These are phyloP conservation scores for Nothura maculosa DNA, from an alignment of 2,797 vertebrate genomes.

Conservation along the genomic window DNA sequence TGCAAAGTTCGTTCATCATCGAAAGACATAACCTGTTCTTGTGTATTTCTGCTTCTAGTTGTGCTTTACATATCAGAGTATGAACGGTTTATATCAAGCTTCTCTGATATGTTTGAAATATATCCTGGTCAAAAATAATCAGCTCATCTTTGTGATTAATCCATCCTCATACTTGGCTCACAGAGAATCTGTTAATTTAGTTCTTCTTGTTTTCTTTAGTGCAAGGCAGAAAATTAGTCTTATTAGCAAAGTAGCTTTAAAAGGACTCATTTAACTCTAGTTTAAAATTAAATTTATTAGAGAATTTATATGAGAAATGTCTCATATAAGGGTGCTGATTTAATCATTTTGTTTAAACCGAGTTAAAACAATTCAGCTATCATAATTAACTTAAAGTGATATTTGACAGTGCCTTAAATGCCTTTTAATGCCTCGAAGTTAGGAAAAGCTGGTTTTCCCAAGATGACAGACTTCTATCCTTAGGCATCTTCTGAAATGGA, in stretches of 20 bases:
- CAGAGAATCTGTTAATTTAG: constrained; percentile 10
- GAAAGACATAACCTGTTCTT: not conserved
- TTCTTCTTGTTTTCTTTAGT: constrained; percentile 10
- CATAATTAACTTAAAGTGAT: constrained; percentile 35
- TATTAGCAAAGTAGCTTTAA: constrained; percentile 24
- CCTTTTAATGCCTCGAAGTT: constrained; percentile 1
- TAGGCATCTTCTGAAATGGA: constrained; percentile 30
- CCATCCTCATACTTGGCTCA: not conserved
- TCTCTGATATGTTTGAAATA: not conserved
- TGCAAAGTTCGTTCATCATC: not conserved
- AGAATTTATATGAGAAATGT: constrained; percentile 7
- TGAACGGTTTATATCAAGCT: not conserved
- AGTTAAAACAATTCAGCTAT: constrained; percentile 18
- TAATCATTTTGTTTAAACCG: constrained; percentile 14
- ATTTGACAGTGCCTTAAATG: constrained; percentile 38
- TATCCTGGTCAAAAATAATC: not conserved
- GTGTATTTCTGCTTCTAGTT: not conserved
- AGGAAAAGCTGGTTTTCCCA: constrained; percentile 21
- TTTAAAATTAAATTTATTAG: constrained; percentile 29
- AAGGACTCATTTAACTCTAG: not conserved
- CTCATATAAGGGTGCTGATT: not conserved
- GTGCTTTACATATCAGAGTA: not conserved
- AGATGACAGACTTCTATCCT: constrained; percentile 37
- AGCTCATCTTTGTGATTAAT: not conserved
- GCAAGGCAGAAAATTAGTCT: constrained; percentile 1